Conservation (phyloP, 2,888 invertebrate genomes). For the Rhamnusium bicolor region DNA sequence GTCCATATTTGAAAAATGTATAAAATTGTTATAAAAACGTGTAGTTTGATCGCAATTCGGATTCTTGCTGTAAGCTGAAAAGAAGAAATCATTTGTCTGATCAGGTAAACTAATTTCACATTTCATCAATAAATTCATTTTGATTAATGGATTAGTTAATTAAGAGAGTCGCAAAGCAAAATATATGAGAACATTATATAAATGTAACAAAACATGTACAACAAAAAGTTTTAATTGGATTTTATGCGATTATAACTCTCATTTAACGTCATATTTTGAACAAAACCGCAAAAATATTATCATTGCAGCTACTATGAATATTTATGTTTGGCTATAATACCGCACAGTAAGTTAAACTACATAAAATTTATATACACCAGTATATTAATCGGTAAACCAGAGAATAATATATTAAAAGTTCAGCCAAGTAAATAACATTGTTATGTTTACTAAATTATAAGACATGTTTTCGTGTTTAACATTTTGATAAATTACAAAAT, state of each 20-base stretch:
- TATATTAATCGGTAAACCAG: background rate
- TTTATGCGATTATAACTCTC: background rate
- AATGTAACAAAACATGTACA: background rate
- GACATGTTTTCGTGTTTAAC: too few species aligned
- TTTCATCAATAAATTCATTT: too few species aligned
- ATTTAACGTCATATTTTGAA: background rate
- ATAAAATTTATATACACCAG: background rate
- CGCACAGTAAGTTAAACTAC: background rate
- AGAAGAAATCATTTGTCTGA: too few species aligned
- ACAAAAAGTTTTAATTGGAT: background rate
- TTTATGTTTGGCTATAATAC: background rate
- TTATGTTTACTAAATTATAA: background rate
- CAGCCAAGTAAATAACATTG: background rate
- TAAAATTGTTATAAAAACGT: too few species aligned
- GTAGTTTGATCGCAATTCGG: too few species aligned
- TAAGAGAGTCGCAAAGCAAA: background rate
- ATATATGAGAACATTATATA: background rate
- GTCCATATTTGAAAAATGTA: too few species aligned
- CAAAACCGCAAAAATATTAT: background rate
- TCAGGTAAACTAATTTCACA: too few species aligned
- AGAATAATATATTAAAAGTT: background rate
- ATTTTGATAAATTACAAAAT: too few species aligned
- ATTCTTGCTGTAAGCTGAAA: too few species aligned
- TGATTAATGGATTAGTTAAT: background rate
- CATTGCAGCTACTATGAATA: background rate